phyloP scores from a whole-genome alignment of 2,888 invertebrate genomes.

The Aleiodes testaceus region DNA sequence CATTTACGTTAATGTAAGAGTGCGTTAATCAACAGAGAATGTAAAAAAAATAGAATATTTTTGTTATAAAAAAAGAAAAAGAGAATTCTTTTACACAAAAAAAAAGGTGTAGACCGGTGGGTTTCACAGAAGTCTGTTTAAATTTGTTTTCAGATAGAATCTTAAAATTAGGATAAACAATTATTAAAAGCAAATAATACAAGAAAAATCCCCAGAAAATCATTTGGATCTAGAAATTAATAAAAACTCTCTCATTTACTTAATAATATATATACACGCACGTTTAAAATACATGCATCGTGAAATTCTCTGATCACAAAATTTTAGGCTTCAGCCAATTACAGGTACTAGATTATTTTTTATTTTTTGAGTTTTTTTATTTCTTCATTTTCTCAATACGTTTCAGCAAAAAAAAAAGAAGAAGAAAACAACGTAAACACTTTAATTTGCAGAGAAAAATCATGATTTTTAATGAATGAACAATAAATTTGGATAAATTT shows the following conservation, averaged over 20 bases:
- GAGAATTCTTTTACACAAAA: too few relatives aligned
- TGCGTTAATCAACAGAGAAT: too few relatives aligned
- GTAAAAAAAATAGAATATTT: too few relatives aligned
- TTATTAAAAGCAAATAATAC: too few relatives aligned
- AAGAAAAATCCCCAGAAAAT: not conserved
- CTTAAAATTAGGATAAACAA: too few relatives aligned
- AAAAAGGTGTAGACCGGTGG: too few relatives aligned
- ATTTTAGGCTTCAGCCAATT: constrained; percentile 56
- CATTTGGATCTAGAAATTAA: not conserved
- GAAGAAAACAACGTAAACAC: not conserved
- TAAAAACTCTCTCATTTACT: constrained; percentile 13
- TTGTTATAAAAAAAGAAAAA: too few relatives aligned
- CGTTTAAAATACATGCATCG: constrained; percentile 49
- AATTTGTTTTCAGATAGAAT: too few relatives aligned
- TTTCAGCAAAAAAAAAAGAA: not conserved
- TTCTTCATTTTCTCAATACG: constrained; percentile 14
- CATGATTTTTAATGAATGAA: too few relatives aligned
- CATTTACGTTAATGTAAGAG: too few relatives aligned
- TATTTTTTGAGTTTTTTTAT: constrained; percentile 4
- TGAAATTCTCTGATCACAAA: constrained; percentile 51
- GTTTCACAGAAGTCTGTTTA: too few relatives aligned
- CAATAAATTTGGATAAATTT: constrained; percentile 16
- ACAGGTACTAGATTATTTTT: constrained; percentile 57
- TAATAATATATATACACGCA: constrained; percentile 51
- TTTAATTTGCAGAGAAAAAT: constrained; percentile 8